These are phyloP conservation scores for Acanthurus leucopareius DNA, from an alignment of 2,797 vertebrate species.

Conservation along the genomic window DNA sequence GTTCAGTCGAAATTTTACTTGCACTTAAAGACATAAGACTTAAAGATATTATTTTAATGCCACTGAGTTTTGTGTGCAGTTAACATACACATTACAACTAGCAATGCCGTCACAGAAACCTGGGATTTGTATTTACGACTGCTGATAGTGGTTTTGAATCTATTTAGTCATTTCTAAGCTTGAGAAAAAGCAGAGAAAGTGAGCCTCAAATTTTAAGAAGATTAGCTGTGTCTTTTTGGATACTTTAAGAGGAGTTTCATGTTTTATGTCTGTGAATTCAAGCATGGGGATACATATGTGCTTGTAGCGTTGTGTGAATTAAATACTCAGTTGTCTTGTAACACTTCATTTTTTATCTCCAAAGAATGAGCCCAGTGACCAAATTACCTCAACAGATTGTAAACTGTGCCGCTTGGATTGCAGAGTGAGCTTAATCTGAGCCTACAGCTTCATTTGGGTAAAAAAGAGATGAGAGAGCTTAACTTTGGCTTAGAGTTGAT, in stretches of 20 bases:
- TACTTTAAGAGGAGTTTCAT: neutral
- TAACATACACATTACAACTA: too few species aligned
- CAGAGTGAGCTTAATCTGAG: slow-evolving; percentile 71
- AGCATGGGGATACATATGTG: neutral
- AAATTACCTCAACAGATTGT: slow-evolving; percentile 77
- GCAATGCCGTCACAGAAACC: too few species aligned
- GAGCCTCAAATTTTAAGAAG: neutral
- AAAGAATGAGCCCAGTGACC: slow-evolving; percentile 56
- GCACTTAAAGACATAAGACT: too few species aligned
- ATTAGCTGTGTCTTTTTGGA: neutral
- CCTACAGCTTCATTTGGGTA: slow-evolving; percentile 67
- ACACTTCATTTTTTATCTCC: slow-evolving; percentile 31
- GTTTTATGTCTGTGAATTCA: slow-evolving; percentile 6
- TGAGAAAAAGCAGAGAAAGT: neutral
- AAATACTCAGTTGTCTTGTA: slow-evolving; percentile 7
- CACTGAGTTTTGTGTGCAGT: too few species aligned
- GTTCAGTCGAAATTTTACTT: too few species aligned
- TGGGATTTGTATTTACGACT: too few species aligned
- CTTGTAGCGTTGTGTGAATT: slow-evolving; percentile 15
- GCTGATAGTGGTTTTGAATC: too few species aligned
- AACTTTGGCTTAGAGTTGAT: slow-evolving; percentile 69
- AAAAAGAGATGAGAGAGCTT: slow-evolving; percentile 66
- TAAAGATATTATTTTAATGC: too few species aligned
- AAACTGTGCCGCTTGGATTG: slow-evolving; percentile 66
- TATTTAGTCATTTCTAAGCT: neutral